Base-by-base conservation (phyloP, 2,113 vertebrate genomes). In the Equus quagga region DNA sequence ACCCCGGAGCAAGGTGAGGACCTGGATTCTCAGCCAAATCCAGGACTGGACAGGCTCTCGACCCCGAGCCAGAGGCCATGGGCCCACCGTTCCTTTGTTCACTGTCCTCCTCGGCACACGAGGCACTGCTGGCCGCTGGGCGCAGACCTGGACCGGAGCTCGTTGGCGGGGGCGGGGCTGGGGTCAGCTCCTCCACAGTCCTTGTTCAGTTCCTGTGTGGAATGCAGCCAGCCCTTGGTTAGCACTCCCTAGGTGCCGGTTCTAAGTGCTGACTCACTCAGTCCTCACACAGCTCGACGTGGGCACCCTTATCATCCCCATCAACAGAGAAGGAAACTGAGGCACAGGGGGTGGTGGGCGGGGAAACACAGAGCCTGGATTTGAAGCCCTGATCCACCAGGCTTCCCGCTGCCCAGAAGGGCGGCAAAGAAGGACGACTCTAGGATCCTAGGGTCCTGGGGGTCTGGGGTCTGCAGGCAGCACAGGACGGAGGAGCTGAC, bases 131-230 rank as follows among this genome's bases (percentile, higher is more conserved):
- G 23, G 51, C 54, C 31, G 5, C 65, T 11, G 33, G 91, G n/a
- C 6, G 0, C 81, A 46, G 60, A 46, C 10, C 70, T 21, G 58
- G 56, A 6, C 44, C 5, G 1, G 24, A 11, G 56, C 67, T 36
- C 56, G 3, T 2, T 28, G 73, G 0, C 0, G 2, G 19, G 65
- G 65, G 19, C 9, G 31, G 28, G 3, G 10, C 24, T 56, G n/a
- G 8, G 44, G 64, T 18, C n/a, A 4, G 31, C 46, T 36, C 8
- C 2, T 11, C 5, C 0, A 8, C 6, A 6, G 7, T 5, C 33
- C 18, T 17, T 1, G 2, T 56, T 9, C 46, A 12, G 15, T 49
- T 36, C 79, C 18, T 1, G 24, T 13, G 28, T 70, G 56, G 1
- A 0, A 13, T 44, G 18, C 8, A 3, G 72, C 0, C 31, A 24